Evolutionary conservation across 2,113 vertebrate genomes (phyloP), one percentile per base, ranked within the genome.

Genomic region (Crotalus tigris): DNA sequence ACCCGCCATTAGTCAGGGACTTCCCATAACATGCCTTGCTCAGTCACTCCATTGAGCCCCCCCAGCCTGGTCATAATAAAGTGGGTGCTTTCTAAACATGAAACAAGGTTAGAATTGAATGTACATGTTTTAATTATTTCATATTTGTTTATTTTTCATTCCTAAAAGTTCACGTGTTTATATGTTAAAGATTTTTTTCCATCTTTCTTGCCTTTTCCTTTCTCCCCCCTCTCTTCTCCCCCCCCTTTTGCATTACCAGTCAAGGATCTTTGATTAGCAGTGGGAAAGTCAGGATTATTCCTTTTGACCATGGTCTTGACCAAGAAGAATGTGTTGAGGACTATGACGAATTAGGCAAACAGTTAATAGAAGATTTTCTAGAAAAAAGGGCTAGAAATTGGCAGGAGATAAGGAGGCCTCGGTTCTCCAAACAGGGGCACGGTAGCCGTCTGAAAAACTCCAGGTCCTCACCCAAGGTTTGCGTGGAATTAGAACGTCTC

Each of bases 221-320:
- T 92, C 89, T 94, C 93, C 15, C n/a, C 69, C 97, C 94, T 93
- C 91, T 93, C 81, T 95, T 95, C 39, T n/a, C 39, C 96, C 44
- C 93, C 94, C 91, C 95, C 3, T n/a, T 87, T 58, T 94, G 33
- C 7, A 91, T 96, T 91, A 55, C 94, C 95, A 97, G 96, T 94
- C 96, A 97, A 98, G 97, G 96, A 95, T 93, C 94, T 94, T 97
- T 98, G 98, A 98, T 90, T 98, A 98, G 94, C 98, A 97, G 96
- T 97, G 98, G 97, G 93, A 98, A 97, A 97, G 98, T 99, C 97
- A 98, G 98, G 95, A 99, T 99, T 96, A 97, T 99, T 97, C 98
- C 98, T 61, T 97, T 98, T 96, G 98, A 98, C 95, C 98, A 96
- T 93, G 98, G 98, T 95, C 97, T 97, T 97, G 98, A 98, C 93